phyloP scores from a whole-genome alignment of 2,797 vertebrate species.

The Eremophila alpestris region DNA sequence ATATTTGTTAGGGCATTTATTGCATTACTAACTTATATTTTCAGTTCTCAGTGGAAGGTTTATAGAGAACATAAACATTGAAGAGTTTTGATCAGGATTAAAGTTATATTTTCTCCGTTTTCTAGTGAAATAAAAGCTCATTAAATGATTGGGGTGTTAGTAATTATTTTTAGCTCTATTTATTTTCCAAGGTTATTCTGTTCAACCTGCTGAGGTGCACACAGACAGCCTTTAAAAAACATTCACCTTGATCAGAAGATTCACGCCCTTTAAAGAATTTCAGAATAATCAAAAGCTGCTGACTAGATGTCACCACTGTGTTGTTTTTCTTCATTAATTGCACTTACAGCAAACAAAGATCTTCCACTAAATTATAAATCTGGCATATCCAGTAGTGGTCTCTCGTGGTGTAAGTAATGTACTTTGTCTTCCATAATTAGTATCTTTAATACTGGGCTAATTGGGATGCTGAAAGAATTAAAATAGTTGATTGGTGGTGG shows the following conservation, averaged over 20 bases:
- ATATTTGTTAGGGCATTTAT: constrained; percentile 80
- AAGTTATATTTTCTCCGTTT: constrained; percentile 65
- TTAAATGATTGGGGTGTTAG: constrained; percentile 57
- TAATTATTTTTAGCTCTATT: constrained; percentile 70
- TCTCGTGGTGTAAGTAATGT: not conserved
- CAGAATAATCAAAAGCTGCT: constrained; percentile 18
- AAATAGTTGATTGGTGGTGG: not conserved
- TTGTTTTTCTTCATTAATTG: constrained; percentile 39
- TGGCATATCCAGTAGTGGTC: not conserved
- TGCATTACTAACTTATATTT: constrained; percentile 80
- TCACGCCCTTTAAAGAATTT: constrained; percentile 13
- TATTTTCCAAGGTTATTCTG: constrained; percentile 16
- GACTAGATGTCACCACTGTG: not conserved
- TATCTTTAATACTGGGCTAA: not conserved
- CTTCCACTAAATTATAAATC: constrained; percentile 5
- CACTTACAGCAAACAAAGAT: not conserved
- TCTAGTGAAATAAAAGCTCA: constrained; percentile 67
- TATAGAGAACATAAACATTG: constrained; percentile 76
- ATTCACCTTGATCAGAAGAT: constrained; percentile 16
- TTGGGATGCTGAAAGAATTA: not conserved
- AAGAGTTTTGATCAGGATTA: constrained; percentile 74
- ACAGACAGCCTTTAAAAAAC: not conserved
- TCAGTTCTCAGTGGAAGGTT: constrained; percentile 77
- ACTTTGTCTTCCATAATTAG: not conserved
- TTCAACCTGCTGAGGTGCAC: not conserved